Base-by-base conservation (phyloP, 2,888 invertebrate genomes). In the Drosophila formosana region DNA sequence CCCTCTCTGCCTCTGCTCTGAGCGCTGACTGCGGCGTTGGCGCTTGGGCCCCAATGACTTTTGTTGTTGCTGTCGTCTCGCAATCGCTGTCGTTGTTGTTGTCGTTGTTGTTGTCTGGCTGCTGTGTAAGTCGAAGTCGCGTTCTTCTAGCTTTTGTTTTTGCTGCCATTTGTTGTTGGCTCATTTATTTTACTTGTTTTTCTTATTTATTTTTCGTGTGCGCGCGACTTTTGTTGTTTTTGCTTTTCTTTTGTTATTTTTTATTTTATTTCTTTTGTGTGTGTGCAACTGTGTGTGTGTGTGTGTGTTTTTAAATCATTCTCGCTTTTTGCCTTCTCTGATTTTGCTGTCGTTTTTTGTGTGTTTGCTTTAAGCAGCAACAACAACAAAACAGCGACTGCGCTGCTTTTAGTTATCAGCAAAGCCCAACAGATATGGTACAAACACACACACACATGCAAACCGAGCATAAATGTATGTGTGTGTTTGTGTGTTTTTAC, bases 111-210 rank as follows among this genome's bases (percentile, higher is more conserved):
- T 28, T 82, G 82, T 72, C 67, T 77, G 82, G 84, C 88, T 87
- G 82, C 82, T 82, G 82, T 81, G 87, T 80, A 83, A 80, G 88
- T 86, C 75, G 57, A 70, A 82, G 82, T 72, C 73, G 67, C 63
- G 71, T 85, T 88, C 86, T 78, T 78, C 82, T 82, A 82, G 84
- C 60, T 78, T 71, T 75, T 72, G 74, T 83, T 81, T 73, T 74
- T 50, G 18, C 53, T 82, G 69, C 55, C 62, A 37, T 37, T 37
- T 37, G 37, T 76, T 84, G 69, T 73, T 77, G 80, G 66, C 73
- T 84, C 85, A 76, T 82, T 79, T 86, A 78, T 72, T 85, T 78
- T 72, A 72, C 72, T 82, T 82, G 72, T 66, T 51, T 57, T 69
- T 73, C 28, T 66, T 66, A 56, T 70, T 60, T 61, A 57, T 63